phyloP scores from a whole-genome alignment of 1,140 invertebrate genomes.

The Scylla paramamosain region DNA sequence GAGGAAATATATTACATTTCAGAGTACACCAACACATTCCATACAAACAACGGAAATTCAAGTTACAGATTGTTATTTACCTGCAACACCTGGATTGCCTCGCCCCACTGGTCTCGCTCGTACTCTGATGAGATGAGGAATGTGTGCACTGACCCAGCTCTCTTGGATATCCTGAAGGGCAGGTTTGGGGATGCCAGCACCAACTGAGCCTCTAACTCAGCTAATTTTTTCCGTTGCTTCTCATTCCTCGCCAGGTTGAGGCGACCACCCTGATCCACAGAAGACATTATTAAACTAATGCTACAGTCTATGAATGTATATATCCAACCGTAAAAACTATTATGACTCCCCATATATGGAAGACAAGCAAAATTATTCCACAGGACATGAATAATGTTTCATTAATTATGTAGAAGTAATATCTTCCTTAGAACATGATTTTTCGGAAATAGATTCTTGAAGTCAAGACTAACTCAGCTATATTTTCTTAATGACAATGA shows the following conservation, averaged over 20 bases:
- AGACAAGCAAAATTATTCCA: no score
- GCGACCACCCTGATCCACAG: conserved; percentile 53
- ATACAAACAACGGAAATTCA: not conserved
- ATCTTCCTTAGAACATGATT: no score
- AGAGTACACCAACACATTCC: not conserved
- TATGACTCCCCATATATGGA: not conserved
- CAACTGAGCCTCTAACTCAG: conserved; percentile 93
- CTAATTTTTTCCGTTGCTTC: conserved; percentile 92
- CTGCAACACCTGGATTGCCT: conserved; percentile 91
- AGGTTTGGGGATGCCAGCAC: conserved; percentile 94
- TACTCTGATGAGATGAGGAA: conserved; percentile 97
- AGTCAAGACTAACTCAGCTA: no score
- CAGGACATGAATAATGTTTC: no score
- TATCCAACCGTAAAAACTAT: not conserved
- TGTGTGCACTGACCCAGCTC: conserved; percentile 85
- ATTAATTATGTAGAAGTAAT: no score
- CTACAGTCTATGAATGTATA: not conserved
- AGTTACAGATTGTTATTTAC: conserved; percentile 58
- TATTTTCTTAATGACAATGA: no score
- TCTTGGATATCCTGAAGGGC: conserved; percentile 86
- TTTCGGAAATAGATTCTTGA: no score
- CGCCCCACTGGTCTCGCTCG: conserved; percentile 95
- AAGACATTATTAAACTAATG: not conserved
- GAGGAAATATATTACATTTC: not conserved
- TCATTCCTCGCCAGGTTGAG: conserved; percentile 85